Percentiles rank a stretch among this genome's conserved stretches.
Conservation (phyloP, 2,797 vertebrate genomes). For the Schizopygopsis pylzovi region DNA sequence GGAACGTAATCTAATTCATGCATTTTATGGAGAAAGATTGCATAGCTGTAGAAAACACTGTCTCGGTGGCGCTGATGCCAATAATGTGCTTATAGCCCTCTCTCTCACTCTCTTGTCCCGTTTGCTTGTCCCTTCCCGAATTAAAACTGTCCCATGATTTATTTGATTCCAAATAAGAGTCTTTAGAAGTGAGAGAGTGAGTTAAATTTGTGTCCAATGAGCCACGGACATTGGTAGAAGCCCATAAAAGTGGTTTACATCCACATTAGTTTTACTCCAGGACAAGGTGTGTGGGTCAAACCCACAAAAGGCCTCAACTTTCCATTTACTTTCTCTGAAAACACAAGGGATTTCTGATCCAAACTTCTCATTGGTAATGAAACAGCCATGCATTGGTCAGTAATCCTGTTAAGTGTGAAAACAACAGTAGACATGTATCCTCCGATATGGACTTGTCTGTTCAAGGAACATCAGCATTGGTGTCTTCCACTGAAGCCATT, state of each 20-base stretch:
- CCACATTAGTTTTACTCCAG: slow-evolving; percentile 33
- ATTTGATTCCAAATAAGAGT: slow-evolving; percentile 38
- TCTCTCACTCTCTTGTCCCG: slow-evolving; percentile 15
- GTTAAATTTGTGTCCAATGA: slow-evolving; percentile 56
- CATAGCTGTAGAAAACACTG: slow-evolving; percentile 82
- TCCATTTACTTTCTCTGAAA: slow-evolving; percentile 29
- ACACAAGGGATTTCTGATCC: slow-evolving; percentile 23
- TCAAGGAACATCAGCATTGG: slow-evolving; percentile 26
- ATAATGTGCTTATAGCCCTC: slow-evolving; percentile 70
- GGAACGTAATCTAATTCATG: slow-evolving; percentile 73
- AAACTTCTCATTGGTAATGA: slow-evolving; percentile 37
- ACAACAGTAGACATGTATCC: slow-evolving; percentile 37
- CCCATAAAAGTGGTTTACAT: slow-evolving; percentile 39
- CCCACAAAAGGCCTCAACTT: slow-evolving; percentile 18
- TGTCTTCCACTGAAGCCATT: slow-evolving; percentile 55
- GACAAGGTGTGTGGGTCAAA: slow-evolving; percentile 6
- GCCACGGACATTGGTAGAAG: slow-evolving; percentile 55
- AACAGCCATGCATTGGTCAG: slow-evolving; percentile 52
- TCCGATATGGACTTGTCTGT: slow-evolving; percentile 32
- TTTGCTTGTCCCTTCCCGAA: slow-evolving; percentile 35
- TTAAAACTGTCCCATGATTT: slow-evolving; percentile 17
- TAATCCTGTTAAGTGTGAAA: slow-evolving; percentile 55
- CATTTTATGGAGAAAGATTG: slow-evolving; percentile 79
- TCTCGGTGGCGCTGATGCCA: slow-evolving; percentile 69
- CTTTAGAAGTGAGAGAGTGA: slow-evolving; percentile 59